Evolutionary conservation across 2,113 vertebrate genomes (phyloP), one percentile per base, ranked within the genome.

Genomic region (Callospermophilus lateralis): DNA sequence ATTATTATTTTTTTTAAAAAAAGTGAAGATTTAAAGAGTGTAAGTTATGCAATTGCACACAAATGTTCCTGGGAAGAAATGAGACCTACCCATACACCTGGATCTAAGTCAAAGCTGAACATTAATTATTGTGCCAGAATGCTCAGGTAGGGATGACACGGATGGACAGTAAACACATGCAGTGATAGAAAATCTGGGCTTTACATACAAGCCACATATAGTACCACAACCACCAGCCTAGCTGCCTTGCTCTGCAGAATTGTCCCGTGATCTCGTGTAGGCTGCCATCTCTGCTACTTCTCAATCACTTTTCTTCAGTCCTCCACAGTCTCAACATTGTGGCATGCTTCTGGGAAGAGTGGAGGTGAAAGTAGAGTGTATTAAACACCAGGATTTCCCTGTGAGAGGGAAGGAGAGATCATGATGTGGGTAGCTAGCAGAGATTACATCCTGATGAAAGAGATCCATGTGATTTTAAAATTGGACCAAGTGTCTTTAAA

Each of bases 311-410:
- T 26, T 58, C 72, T 39, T 89, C n/a, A 78, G 6, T 9, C 42
- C 79, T 53, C 61, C 30, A 70, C 93, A 86, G 61, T 42, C 68
- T 89, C 68, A 72, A 32, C 37, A 93, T 48, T 68, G 90, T 19
- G 4, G 39, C 34, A 85, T n/a, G 28, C 55, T 63, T 89, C 83
- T 24, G 74, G 51, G 26, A 37, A 92, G 16, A 2, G 30, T 91
- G 4, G 45, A 92, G 16, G 63, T n/a, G 48, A 76, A 9, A 63
- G 16, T 42, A n/a, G 34, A 30, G 42, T n/a, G 22, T 51, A 11
- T 32, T 61, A 39, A 92, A 70, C 65, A 55, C 17, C 24, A 48
- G 15, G 0, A 11, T 63, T 93, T 61, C 65, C 34, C 37, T 74
- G n/a, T 88, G 34, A 93, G 3, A 19, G 15, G 8, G 20, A 76